These are phyloP conservation scores for Ennomos fuscantarius DNA, from an alignment of 2,888 invertebrate species.

Conservation along the genomic window DNA sequence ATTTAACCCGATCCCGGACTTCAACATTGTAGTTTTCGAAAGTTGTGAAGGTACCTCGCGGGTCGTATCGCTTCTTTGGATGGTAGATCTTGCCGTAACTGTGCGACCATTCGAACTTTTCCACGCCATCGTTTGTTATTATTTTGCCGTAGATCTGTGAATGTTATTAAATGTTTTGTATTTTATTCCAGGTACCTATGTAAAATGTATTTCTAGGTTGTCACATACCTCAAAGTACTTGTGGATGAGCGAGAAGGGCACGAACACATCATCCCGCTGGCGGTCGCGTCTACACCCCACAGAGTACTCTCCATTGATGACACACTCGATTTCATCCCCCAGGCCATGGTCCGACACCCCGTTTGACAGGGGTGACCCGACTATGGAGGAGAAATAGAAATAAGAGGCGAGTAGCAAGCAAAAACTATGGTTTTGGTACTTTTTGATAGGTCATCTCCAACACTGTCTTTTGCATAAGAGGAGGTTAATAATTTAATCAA, in stretches of 20 bases:
- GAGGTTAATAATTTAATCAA: too few relatives aligned
- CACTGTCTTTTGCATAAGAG: too few relatives aligned
- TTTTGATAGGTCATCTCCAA: too few relatives aligned
- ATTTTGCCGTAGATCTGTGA: conserved; percentile 93
- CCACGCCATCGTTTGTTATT: conserved; percentile 88
- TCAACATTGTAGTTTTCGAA: conserved; percentile 99
- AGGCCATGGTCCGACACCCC: conserved; percentile 53
- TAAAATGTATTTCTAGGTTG: too few relatives aligned
- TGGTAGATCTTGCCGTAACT: conserved; percentile 96
- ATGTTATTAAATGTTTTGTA: background rate
- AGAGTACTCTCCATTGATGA: conserved; percentile 94
- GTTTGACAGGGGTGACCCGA: conserved; percentile 61
- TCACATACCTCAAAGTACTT: conserved; percentile 94
- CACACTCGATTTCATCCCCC: conserved; percentile 91
- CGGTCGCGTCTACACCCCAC: conserved; percentile 91
- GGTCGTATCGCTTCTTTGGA: conserved; percentile 95
- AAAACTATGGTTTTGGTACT: too few relatives aligned
- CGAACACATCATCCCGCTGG: conserved; percentile 91
- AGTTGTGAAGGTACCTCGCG: conserved; percentile 96
- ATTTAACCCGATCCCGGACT: conserved; percentile 97
- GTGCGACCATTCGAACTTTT: conserved; percentile 97
- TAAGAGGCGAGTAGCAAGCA: too few relatives aligned
- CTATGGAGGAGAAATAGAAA: conserved; percentile 40
- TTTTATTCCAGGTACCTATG: too few relatives aligned
- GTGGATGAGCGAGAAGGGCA: conserved; percentile 96